phyloP scores from a whole-genome alignment of 2,797 vertebrate species.

The Glyptemys insculpta region DNA sequence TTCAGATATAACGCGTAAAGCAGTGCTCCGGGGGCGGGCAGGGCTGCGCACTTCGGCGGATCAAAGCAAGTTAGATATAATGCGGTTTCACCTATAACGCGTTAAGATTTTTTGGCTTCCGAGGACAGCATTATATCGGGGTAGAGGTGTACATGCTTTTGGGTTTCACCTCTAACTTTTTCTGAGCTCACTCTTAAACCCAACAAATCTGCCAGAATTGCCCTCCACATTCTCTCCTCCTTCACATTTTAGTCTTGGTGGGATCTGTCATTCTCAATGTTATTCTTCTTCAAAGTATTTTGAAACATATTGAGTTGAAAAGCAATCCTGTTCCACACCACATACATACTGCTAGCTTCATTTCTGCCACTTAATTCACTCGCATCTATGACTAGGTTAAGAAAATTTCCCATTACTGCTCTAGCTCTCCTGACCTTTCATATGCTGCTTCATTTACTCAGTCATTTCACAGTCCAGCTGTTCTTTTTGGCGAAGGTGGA shows the following conservation, averaged over 20 bases:
- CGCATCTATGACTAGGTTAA: constrained; percentile 53
- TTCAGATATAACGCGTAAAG: too few species aligned
- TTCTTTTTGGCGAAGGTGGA: constrained; percentile 11
- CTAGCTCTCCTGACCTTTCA: constrained; percentile 61
- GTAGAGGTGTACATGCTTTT: neutral
- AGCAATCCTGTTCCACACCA: neutral
- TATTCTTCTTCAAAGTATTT: constrained; percentile 27
- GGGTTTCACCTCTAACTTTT: constrained; percentile 13
- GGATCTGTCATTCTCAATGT: constrained; percentile 29
- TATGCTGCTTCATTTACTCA: constrained; percentile 59
- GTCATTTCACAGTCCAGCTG: constrained; percentile 65
- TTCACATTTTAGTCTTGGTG: neutral
- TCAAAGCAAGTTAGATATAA: too few species aligned
- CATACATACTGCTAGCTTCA: neutral
- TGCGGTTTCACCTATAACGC: too few species aligned
- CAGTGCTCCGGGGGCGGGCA: too few species aligned
- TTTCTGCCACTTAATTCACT: constrained; percentile 48
- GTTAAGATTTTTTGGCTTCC: too few species aligned
- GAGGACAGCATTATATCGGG: too few species aligned
- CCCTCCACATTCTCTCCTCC: neutral
- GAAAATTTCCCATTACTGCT: constrained; percentile 62
- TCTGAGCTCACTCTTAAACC: constrained; percentile 1
- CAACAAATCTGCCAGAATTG: neutral
- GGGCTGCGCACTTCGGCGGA: too few species aligned
- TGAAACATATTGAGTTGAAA: constrained; percentile 33